Evolutionary conservation across 2,888 invertebrate species (phyloP).

Genomic region (Amphipyra berbera): DNA sequence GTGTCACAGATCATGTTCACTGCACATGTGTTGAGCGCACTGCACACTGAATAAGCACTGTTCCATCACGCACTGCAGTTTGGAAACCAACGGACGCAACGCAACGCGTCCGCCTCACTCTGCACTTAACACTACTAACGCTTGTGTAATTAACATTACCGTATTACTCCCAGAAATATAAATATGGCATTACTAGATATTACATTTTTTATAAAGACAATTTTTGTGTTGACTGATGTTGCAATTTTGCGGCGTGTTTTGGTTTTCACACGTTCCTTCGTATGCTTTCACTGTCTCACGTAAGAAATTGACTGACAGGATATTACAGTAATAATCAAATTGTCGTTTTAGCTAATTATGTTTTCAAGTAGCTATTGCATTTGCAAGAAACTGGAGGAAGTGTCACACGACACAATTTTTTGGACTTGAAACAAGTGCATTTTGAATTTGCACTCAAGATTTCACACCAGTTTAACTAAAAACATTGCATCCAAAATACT

Average conservation of each 20-base stretch:
- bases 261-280: slow-evolving; percentile 42
- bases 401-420: not conserved
- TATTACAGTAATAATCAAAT: slow-evolving; percentile 17
- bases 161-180: slow-evolving; percentile 50
- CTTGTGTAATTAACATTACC: slow-evolving; percentile 57
- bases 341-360: slow-evolving; percentile 14
- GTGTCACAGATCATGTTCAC: slow-evolving; percentile 81
- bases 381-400: not conserved
- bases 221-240: slow-evolving; percentile 27
- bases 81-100: slow-evolving; percentile 56
- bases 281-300: slow-evolving; percentile 32
- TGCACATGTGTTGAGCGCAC: slow-evolving; percentile 25
- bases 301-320: slow-evolving; percentile 41
- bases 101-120: slow-evolving; percentile 56
- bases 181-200: slow-evolving; percentile 48
- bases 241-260: slow-evolving; percentile 33
- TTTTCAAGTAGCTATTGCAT: slow-evolving; percentile 5
- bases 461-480: slow-evolving; percentile 9
- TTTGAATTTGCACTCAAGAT: not conserved
- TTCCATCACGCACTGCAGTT: slow-evolving; percentile 36
- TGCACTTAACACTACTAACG: slow-evolving; percentile 53
- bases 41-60: slow-evolving; percentile 25
- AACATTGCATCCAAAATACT: slow-evolving; percentile 29
- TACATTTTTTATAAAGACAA: slow-evolving; percentile 23
- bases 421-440: slow-evolving; percentile 2